These are phyloP conservation scores for Sebastolobus alascanus DNA, from an alignment of 2,797 vertebrate species.

Conservation along the genomic window DNA sequence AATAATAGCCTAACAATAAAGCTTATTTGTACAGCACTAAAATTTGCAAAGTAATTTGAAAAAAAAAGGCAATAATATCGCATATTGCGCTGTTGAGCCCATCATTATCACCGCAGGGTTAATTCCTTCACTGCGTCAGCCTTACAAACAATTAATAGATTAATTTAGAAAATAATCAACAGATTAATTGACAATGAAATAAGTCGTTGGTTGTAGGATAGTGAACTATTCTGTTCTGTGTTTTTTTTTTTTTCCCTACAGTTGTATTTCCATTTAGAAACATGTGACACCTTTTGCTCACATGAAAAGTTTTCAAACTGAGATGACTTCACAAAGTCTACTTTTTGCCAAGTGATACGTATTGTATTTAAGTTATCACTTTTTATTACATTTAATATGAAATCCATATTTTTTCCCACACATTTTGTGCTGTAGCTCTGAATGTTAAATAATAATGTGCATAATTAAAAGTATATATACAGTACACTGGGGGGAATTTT, in stretches of 20 bases:
- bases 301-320: neutral
- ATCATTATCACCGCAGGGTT: too few relatives aligned
- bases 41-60: too few relatives aligned
- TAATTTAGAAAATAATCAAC: too few relatives aligned
- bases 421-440: neutral
- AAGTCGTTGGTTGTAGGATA: neutral
- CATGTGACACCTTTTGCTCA: neutral
- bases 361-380: neutral
- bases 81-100: too few relatives aligned
- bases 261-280: neutral
- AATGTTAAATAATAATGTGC: slow-evolving; percentile 9
- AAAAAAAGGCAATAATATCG: too few relatives aligned
- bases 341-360: neutral
- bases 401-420: neutral
- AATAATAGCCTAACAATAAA: too few relatives aligned
- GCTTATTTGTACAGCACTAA: too few relatives aligned
- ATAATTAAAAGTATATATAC: slow-evolving; percentile 24
- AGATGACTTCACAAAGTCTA: slow-evolving; percentile 8
- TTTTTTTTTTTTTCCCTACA: neutral
- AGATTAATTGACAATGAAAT: too few relatives aligned
- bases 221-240: neutral
- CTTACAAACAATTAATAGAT: too few relatives aligned
- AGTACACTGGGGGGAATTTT: neutral
- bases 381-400: neutral
- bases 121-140: too few relatives aligned